These are phyloP conservation scores for Drosophila borealis DNA, from an alignment of 2,888 invertebrate species.

Conservation along the genomic window DNA sequence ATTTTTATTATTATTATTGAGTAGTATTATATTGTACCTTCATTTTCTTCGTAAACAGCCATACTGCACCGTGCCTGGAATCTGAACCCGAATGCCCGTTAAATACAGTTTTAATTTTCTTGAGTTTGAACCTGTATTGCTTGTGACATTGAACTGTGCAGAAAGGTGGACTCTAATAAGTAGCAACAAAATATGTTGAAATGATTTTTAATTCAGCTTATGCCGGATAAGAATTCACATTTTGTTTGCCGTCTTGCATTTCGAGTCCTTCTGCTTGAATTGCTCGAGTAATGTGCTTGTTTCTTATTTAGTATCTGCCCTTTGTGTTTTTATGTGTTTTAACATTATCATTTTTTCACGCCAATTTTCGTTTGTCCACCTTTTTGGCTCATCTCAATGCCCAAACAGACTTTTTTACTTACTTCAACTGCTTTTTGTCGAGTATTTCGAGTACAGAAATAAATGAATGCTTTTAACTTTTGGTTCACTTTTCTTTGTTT, in stretches of 20 bases:
- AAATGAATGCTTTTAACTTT: slow-evolving; percentile 21
- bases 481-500: slow-evolving; percentile 23
- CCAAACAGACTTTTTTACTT: slow-evolving; percentile 70
- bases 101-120: too few relatives aligned
- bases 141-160: background rate
- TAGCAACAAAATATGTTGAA: slow-evolving; percentile 5
- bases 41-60: too few relatives aligned
- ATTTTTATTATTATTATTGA: too few relatives aligned
- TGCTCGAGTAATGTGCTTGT: slow-evolving; percentile 28
- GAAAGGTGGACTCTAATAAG: background rate
- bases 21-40: too few relatives aligned
- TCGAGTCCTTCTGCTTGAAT: slow-evolving; percentile 10
- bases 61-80: too few relatives aligned
- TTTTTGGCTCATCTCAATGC: slow-evolving; percentile 40
- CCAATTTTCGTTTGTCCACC: slow-evolving; percentile 32
- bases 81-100: too few relatives aligned
- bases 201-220: slow-evolving; percentile 18
- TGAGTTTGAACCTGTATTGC: background rate
- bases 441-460: slow-evolving; percentile 18
- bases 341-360: slow-evolving; percentile 26
- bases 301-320: slow-evolving; percentile 20
- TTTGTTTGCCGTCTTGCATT: slow-evolving; percentile 22
- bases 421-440: slow-evolving; percentile 45
- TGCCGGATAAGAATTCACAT: slow-evolving; percentile 3
- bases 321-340: slow-evolving; percentile 23